Base-by-base conservation (phyloP, 2,113 vertebrate genomes). In the Hystrix brachyura region DNA sequence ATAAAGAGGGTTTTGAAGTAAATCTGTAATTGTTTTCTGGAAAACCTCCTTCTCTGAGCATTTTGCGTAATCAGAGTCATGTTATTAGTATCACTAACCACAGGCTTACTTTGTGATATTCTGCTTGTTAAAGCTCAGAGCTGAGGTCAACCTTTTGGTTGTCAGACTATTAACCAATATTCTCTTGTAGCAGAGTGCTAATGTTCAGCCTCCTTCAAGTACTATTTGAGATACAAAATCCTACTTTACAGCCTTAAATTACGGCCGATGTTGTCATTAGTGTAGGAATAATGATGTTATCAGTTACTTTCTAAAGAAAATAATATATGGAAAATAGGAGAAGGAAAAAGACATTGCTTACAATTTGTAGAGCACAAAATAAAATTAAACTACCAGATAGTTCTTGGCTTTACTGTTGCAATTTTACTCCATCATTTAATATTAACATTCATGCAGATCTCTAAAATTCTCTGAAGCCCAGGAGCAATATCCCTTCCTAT, bases 381-480 rank as follows among this genome's bases (percentile, higher is more conserved):
- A 89, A 94, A 95, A 93, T 87, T 53, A 89, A 92, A 91, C 96
- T 94, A 83, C 32, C 4, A 76, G 81, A 69, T 46, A 95, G 53
- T 85, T 94, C 78, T 96, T 94, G 72, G 72, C 48, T 96, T 32
- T 91, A 14, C 71, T 80, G 53, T 94, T 91, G 62, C 71, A 91
- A 88, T 93, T 94, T 96, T 85, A 71, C 10, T 67, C 71, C 48
- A 65, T 51, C 21, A 69, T 87, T 79, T 95, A 88, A 92, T 95
- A 97, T 97, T 96, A 96, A 95, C 97, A 97, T 98, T 97, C 93
- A 95, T 80, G 67, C 96, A 96, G 60, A 89, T 95, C 92, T 81
- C 93, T 97, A 69, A 93, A 97, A 97, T 96, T 95, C 96, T 97
- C 96, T 69, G 69, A 90, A 89, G 93, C 82, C 88, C 86, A 91